These are phyloP conservation scores for Rhingia campestris DNA, from an alignment of 2,888 invertebrate genomes.

Conservation along the genomic window DNA sequence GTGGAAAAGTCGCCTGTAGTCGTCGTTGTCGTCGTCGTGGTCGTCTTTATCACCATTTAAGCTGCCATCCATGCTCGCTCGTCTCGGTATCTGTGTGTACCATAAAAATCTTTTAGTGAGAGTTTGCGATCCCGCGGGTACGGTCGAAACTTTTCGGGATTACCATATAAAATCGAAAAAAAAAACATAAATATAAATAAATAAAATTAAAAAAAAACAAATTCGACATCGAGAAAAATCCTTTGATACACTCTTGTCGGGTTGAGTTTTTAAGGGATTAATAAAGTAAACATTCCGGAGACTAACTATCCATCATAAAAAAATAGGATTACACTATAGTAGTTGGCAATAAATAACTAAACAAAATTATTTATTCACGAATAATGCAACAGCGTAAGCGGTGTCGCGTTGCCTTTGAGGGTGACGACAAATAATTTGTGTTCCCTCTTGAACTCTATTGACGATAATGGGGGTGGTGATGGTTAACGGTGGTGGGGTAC, in stretches of 20 bases:
- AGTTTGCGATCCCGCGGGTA: conserved; percentile 83
- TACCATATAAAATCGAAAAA: conserved; percentile 23
- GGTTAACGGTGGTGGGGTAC: conserved; percentile 11
- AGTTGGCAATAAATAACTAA: neutral
- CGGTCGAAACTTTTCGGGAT: conserved; percentile 81
- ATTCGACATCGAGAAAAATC: neutral
- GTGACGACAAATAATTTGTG: conserved; percentile 20
- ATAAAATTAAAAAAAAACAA: neutral
- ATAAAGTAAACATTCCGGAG: neutral
- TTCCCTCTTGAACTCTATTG: conserved; percentile 12
- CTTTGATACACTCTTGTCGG: neutral
- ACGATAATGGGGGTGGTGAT: conserved; percentile 25
- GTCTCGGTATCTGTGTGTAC: conserved; percentile 78
- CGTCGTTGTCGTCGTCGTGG: conserved; percentile 30
- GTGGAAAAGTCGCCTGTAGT: conserved; percentile 30
- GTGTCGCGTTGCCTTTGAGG: conserved; percentile 31
- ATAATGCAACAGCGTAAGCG: conserved; percentile 42
- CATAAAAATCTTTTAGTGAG: conserved; percentile 83
- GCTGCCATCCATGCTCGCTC: conserved; percentile 59
- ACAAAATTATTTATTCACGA: neutral
- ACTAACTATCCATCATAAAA: neutral
- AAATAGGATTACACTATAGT: conserved; percentile 27
- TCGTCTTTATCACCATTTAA: conserved; percentile 66
- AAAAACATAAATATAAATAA: conserved; percentile 10
- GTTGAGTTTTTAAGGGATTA: neutral